phyloP scores from a whole-genome alignment of 1,140 invertebrate species.

The Chironomus striatipennis region DNA sequence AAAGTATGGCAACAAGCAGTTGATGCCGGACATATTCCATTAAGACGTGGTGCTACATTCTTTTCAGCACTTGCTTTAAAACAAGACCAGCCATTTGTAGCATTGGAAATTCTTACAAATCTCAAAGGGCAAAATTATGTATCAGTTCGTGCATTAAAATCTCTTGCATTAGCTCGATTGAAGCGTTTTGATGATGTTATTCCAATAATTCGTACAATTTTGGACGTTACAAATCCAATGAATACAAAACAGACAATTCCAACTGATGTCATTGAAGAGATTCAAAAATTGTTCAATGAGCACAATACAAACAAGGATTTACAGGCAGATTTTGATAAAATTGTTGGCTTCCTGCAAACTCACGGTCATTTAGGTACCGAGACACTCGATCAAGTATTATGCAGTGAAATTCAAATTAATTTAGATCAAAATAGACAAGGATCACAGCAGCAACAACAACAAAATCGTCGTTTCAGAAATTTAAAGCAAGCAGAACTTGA shows the following conservation, averaged over 20 bases:
- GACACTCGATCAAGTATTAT: background rate
- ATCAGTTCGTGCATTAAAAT: constrained; percentile 57
- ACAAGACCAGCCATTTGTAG: constrained; percentile 54
- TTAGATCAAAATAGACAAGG: no score
- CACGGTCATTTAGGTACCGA: background rate
- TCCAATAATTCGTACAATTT: constrained; percentile 46
- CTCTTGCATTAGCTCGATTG: constrained; percentile 48
- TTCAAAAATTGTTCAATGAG: background rate
- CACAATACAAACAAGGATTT: constrained; percentile 33
- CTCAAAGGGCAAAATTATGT: constrained; percentile 50
- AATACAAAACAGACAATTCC: constrained; percentile 45
- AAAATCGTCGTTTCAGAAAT: background rate
- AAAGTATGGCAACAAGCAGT: constrained; percentile 50
- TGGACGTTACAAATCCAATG: constrained; percentile 48
- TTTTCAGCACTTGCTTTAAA: constrained; percentile 56
- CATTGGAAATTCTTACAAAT: constrained; percentile 53
- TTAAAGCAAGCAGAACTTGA: background rate
- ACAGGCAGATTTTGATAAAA: background rate
- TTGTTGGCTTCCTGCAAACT: background rate
- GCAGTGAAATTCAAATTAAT: background rate
- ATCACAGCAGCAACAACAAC: background rate
- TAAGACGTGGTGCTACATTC: constrained; percentile 52
- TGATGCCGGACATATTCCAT: constrained; percentile 44
- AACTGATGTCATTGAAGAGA: background rate
- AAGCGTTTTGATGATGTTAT: constrained; percentile 55